These are phyloP conservation scores for Drosophila buzzatii DNA, from an alignment of 2,888 invertebrate genomes.

Conservation along the genomic window DNA sequence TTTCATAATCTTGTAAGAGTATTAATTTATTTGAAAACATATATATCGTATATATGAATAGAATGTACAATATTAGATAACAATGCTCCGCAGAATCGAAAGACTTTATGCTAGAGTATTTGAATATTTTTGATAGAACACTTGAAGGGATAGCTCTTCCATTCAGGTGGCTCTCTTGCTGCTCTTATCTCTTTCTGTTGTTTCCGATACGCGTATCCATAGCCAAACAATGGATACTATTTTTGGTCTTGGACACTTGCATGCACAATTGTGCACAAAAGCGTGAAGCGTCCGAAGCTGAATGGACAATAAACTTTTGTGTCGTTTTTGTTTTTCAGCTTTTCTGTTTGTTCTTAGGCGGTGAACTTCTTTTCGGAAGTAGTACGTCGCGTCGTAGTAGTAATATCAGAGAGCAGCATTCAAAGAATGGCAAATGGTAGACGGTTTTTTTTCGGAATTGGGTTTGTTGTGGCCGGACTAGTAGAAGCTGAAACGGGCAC, in stretches of 20 bases:
- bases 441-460: constrained; percentile 39
- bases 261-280: constrained; percentile 81
- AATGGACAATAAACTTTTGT: constrained; percentile 71
- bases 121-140: constrained; percentile 6
- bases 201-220: constrained; percentile 38
- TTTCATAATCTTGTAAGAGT: background rate
- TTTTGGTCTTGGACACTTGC: constrained; percentile 76
- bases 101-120: constrained; percentile 18
- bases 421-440: constrained; percentile 43
- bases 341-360: constrained; percentile 47
- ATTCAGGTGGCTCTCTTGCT: constrained; percentile 16
- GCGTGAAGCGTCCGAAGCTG: constrained; percentile 68
- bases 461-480: constrained; percentile 26
- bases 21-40: background rate
- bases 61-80: background rate
- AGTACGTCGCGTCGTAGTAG: constrained; percentile 14
- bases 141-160: constrained; percentile 27
- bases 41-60: background rate
- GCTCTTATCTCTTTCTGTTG: constrained; percentile 27
- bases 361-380: constrained; percentile 75
- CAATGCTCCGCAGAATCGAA: background rate
- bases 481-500: constrained; percentile 59
- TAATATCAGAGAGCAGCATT: constrained; percentile 31
- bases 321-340: constrained; percentile 7
- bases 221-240: constrained; percentile 66